phyloP scores from a whole-genome alignment of 2,113 vertebrate genomes.

The Brachirus orientalis region DNA sequence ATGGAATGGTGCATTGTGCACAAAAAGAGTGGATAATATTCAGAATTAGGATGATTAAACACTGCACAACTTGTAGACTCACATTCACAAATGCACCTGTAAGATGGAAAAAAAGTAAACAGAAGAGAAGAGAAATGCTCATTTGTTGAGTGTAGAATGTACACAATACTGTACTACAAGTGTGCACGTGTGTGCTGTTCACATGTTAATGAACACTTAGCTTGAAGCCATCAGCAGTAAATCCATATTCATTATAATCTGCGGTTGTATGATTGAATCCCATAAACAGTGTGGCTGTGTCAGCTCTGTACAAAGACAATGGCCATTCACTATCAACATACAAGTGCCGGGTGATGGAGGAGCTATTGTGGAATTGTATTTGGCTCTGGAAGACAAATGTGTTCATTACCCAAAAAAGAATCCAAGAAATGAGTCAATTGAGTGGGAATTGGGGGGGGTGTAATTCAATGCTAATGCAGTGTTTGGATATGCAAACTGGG shows the following conservation, averaged over 20 bases:
- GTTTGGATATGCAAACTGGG: conserved; percentile 41
- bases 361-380: conserved; percentile 66
- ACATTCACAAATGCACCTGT: background rate
- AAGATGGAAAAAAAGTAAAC: no score
- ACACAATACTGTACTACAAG: conserved; percentile 14
- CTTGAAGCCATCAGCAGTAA: conserved; percentile 48
- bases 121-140: no score
- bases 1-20: conserved; percentile 53
- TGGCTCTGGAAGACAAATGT: conserved; percentile 74
- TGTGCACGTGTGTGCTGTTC: conserved; percentile 29
- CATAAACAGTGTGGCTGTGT: conserved; percentile 46
- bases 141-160: background rate
- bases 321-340: conserved; percentile 57
- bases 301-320: conserved; percentile 66
- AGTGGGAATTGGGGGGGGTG: conserved; percentile 53
- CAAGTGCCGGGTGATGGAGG: conserved; percentile 63
- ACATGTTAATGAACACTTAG: conserved; percentile 58
- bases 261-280: conserved; percentile 58
- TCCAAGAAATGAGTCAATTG: conserved; percentile 71
- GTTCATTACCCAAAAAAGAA: conserved; percentile 73
- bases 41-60: conserved; percentile 7
- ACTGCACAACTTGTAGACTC: conserved; percentile 13
- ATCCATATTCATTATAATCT: conserved; percentile 64
- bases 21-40: conserved; percentile 20
- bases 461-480: conserved; percentile 62